These are phyloP conservation scores for Holothuria scabra DNA, from an alignment of 53 echinoderm and acorn worm species.

Conservation along the genomic window DNA sequence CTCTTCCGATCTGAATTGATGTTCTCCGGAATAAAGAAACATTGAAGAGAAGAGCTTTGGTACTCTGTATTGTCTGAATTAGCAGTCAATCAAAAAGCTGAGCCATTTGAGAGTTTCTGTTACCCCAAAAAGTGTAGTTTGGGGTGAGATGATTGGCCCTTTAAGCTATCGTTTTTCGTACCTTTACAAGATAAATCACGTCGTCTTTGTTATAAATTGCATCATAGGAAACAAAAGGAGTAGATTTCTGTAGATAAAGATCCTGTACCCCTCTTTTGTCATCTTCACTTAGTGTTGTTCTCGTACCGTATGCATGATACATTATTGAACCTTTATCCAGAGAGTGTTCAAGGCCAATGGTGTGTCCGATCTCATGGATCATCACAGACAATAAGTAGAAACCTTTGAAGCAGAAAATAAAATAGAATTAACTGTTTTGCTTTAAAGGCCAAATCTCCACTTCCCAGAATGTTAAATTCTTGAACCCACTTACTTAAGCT, in stretches of 20 bases:
- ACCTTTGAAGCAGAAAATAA: background rate
- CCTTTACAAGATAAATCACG: background rate
- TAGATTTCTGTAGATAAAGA: background rate
- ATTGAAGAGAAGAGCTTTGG: too few relatives aligned
- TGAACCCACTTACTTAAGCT: too few relatives aligned
- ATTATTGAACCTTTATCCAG: background rate
- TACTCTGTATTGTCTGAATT: too few relatives aligned
- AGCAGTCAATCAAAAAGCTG: too few relatives aligned
- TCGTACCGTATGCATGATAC: slow-evolving; percentile 4
- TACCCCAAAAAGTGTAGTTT: too few relatives aligned
- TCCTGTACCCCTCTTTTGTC: background rate
- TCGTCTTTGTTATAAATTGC: slow-evolving; percentile 3
- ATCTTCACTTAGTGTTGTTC: background rate
- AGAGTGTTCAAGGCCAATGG: slow-evolving; percentile 10
- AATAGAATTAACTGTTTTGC: too few relatives aligned
- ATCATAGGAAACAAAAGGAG: background rate
- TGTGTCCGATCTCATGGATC: slow-evolving; percentile 11
- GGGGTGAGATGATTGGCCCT: too few relatives aligned
- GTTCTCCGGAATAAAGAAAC: too few relatives aligned
- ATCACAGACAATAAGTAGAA: background rate
- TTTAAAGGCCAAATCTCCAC: too few relatives aligned
- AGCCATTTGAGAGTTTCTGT: too few relatives aligned
- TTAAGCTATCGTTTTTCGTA: background rate
- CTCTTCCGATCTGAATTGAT: too few relatives aligned
- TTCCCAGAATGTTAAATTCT: too few relatives aligned